phyloP scores from a whole-genome alignment of 1,140 invertebrate genomes.

The Brachionus manjavacas region DNA sequence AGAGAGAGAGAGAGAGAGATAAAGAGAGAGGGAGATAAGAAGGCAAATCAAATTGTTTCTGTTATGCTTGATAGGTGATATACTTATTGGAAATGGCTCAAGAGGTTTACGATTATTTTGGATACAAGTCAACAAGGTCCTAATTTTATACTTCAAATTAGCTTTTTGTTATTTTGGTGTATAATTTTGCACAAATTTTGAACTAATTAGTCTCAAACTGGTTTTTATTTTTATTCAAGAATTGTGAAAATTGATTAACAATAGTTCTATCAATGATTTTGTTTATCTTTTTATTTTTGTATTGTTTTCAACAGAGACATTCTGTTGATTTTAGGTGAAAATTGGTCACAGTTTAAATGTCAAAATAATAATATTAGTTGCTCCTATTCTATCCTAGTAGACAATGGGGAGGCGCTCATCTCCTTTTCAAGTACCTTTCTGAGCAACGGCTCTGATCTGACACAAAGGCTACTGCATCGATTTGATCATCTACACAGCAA shows the following conservation, averaged over 20 bases:
- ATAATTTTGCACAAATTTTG: slow-evolving; percentile 10
- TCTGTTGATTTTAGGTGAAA: slow-evolving; percentile 6
- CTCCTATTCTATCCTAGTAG: too few species aligned
- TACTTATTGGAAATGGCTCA: slow-evolving; percentile 11
- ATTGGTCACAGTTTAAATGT: too few species aligned
- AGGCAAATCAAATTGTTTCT: not conserved
- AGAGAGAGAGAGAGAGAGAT: too few species aligned
- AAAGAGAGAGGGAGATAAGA: too few species aligned
- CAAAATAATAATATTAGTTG: too few species aligned
- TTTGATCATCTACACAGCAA: too few species aligned
- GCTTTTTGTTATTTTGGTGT: not conserved
- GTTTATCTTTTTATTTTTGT: not conserved
- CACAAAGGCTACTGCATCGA: too few species aligned
- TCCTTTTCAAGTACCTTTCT: too few species aligned
- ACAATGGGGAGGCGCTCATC: too few species aligned
- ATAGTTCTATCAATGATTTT: not conserved
- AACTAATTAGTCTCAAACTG: slow-evolving; percentile 33
- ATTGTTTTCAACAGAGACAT: not conserved
- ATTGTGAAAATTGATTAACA: slow-evolving; percentile 33
- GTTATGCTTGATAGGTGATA: slow-evolving; percentile 25
- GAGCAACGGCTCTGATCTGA: too few species aligned
- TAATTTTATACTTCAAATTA: not conserved
- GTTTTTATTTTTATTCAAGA: not conserved
- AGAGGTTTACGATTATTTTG: not conserved
- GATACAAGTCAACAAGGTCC: not conserved